Conservation (phyloP, 2,113 vertebrate genomes). For the Sapajus apella region DNA sequence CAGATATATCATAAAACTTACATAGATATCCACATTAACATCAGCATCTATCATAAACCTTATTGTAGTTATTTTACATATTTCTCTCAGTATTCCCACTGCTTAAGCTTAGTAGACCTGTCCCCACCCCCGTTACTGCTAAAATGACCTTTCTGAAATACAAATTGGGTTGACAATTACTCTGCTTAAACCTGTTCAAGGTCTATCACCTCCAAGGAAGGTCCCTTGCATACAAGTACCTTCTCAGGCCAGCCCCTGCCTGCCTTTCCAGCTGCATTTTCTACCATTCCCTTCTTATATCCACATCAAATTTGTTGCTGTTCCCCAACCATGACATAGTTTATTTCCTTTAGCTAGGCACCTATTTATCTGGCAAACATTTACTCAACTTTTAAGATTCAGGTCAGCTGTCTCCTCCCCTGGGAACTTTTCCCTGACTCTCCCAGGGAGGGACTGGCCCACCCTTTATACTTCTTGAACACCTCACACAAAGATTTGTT, state of each 20-base stretch:
- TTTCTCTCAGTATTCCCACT: not conserved
- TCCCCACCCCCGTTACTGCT: not conserved
- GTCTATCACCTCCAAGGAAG: not conserved
- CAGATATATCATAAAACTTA: not conserved
- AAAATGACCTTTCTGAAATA: constrained; percentile 5
- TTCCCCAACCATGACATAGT: not conserved
- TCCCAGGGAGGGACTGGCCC: not conserved
- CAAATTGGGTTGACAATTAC: not conserved
- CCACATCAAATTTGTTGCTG: not conserved
- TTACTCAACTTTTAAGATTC: constrained; percentile 46
- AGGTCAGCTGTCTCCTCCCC: not conserved
- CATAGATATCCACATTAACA: not conserved
- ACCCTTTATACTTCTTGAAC: not conserved
- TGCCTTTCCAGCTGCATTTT: not conserved
- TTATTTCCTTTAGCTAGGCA: not conserved
- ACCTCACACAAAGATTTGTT: not conserved
- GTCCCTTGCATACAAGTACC: not conserved
- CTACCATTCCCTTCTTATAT: not conserved
- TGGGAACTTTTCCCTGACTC: not conserved
- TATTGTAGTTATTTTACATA: not conserved
- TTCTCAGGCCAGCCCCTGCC: not conserved
- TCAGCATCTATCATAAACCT: not conserved
- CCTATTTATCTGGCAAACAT: constrained; percentile 22
- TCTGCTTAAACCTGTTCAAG: not conserved
- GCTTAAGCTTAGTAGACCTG: not conserved